Evolutionary conservation across 2,888 invertebrate species (phyloP).

Genomic region (Drosophila heteroneura): DNA sequence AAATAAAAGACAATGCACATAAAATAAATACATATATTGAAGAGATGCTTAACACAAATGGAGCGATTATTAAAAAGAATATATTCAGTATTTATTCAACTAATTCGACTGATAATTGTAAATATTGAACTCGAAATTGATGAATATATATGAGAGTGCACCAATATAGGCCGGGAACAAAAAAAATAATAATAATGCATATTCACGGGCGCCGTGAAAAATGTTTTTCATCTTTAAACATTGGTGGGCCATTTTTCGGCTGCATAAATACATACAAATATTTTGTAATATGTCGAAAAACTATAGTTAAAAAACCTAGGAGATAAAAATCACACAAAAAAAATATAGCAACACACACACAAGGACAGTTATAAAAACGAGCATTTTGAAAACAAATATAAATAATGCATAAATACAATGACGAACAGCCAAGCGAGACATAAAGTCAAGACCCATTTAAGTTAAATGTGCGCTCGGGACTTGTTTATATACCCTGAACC

Average conservation of each 20-base stretch:
- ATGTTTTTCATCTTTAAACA: conserved; percentile 15
- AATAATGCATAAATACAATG: conserved; percentile 70
- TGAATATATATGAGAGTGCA: background rate
- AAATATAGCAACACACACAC: conserved; percentile 24
- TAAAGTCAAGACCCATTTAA: conserved; percentile 71
- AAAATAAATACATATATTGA: background rate
- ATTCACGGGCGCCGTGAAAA: conserved; percentile 32
- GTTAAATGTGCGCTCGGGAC: conserved; percentile 57
- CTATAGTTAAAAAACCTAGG: conserved; percentile 23
- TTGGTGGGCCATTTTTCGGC: conserved; percentile 21
- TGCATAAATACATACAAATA: conserved; percentile 59
- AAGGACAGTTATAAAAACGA: conserved; percentile 18
- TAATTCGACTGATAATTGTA: background rate
- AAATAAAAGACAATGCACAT: conserved; percentile 9
- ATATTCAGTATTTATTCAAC: background rate
- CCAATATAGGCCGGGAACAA: no score
- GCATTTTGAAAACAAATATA: conserved; percentile 57
- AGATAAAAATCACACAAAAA: conserved; percentile 34
- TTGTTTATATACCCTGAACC: conserved; percentile 11
- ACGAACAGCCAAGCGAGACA: conserved; percentile 51
- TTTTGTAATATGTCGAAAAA: conserved; percentile 53
- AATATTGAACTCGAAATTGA: background rate
- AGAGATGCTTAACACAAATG: background rate
- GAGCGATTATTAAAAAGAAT: background rate
- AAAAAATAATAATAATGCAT: conserved; percentile 35